Base-by-base conservation (phyloP, 2,113 vertebrate genomes). In the Danio rerio region DNA sequence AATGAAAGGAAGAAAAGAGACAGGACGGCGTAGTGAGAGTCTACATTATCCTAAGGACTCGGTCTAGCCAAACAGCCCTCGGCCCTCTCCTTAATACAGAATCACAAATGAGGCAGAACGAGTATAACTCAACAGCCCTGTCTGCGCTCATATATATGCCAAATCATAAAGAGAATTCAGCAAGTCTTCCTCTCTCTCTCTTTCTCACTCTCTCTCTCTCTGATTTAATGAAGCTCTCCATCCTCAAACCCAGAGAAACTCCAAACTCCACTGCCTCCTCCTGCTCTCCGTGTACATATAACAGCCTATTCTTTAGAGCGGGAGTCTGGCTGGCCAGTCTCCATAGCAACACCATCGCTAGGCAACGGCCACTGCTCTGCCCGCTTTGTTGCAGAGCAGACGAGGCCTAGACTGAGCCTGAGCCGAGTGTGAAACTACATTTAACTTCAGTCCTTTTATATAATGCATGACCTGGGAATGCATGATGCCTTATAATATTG, bases 301-400 rank as follows among this genome's bases (percentile, higher is more conserved):
- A 92, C 90, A 90, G 87, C 90, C 88, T 91, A 92, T 87, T 92
- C 93, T 92, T 94, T 92, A 94, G 72, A 85, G 91, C 88, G 89
- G 91, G 92, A 93, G 92, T 92, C 88, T 84, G 88, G 93, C 88
- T 86, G 89, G 93, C 87, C 62, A 70, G 94, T 96, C 93, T 92
- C 93, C 92, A 95, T 93, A 94, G 93, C 92, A 95, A 95, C 95
- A 91, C 5, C 82, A 93, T 94, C 92, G 89, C 94, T 94, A 94
- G 91, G 94, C 93, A 94, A 94, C 93, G 92, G 90, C 86, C 90
- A 75, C 87, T 92, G 92, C 90, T 90, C 90, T 91, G 91, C 86
- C 89, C 89, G 86, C 88, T 88, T 90, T 88, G 86, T 89, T 86
- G 63, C 86, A 81, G 84, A 83, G 72, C 87, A 66, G 86, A 84